Evolutionary conservation across 2,113 vertebrate genomes (phyloP), one percentile per base, ranked within the genome.

Genomic region (Cryptotis parvus): DNA sequence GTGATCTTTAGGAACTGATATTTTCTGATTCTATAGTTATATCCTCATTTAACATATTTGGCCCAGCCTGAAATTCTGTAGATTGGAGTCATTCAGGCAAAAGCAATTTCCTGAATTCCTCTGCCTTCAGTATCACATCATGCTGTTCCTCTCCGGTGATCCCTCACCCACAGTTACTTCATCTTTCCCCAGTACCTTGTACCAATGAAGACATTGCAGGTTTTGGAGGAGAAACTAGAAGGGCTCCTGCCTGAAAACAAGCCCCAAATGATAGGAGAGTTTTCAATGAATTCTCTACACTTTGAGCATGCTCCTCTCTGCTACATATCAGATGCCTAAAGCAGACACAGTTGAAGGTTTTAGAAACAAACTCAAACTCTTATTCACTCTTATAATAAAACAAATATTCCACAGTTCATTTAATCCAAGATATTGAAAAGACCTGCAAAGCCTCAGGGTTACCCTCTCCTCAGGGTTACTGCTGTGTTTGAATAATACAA

Each of bases 391-490:
- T 96, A 96, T 96, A 97, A 97, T 97, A 98, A 97, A 97, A 97
- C 96, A 97, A 98, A 97, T 98, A 98, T 97, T 98, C 98, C 97
- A 97, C 97, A 98, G 97, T 97, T 98, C 97, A 98, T 97, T 98
- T 97, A 96, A 97, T 97, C 95, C 97, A 96, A 97, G 97, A 97
- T 97, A 98, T 96, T 98, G 97, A 97, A 98, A 97, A 97, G 97
- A 97, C 97, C 97, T 97, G 97, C 94, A 92, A 95, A 96, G 96
- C 96, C 97, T 96, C 96, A 91, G 97, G 96, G 97, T 96, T 96
- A 94, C 96, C 93, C 74, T 96, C 95, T 96, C 95, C 92, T 93
- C 80, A 10, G 95, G 94, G 95, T 94, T 75, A 89, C 93, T 37
- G 82, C 96, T 92, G 91, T 88, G 69, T 95, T 93, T 83, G 93